Conservation (phyloP, 2,797 vertebrate species). For the Catamblyrhynchus diadema region DNA sequence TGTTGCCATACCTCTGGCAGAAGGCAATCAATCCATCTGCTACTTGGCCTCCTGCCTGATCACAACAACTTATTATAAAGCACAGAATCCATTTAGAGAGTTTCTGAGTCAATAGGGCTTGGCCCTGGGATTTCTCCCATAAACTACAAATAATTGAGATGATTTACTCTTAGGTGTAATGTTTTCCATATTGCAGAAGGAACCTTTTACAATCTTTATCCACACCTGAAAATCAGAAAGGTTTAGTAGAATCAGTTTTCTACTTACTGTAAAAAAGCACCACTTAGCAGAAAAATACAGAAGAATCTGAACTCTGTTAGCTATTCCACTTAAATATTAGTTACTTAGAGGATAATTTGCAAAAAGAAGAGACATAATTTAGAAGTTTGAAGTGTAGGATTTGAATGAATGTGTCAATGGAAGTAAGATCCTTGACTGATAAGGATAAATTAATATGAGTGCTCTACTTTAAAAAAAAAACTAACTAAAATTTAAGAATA, state of each 20-base stretch:
- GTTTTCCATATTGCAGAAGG: neutral
- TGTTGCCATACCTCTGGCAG: slow-evolving; percentile 47
- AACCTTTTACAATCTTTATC: neutral
- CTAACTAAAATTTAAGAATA: neutral
- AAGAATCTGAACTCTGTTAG: neutral
- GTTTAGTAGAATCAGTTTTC: neutral
- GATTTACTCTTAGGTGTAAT: neutral
- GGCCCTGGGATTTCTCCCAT: slow-evolving; percentile 2
- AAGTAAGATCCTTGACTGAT: neutral
- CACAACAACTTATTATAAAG: slow-evolving; percentile 26
- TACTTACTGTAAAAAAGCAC: neutral
- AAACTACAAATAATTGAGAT: neutral
- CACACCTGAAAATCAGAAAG: neutral
- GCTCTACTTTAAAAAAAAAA: neutral
- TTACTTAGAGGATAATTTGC: neutral
- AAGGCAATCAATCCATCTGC: slow-evolving; percentile 47
- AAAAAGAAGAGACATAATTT: neutral
- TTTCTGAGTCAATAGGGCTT: slow-evolving; percentile 14
- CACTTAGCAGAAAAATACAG: neutral
- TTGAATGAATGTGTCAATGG: neutral
- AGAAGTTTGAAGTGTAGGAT: neutral
- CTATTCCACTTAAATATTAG: neutral
- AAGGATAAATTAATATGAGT: neutral
- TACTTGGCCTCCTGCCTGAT: slow-evolving; percentile 44
- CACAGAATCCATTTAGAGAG: slow-evolving; percentile 26